These are phyloP conservation scores for Eospalax fontanierii DNA, from an alignment of 2,797 vertebrate genomes.

Conservation along the genomic window DNA sequence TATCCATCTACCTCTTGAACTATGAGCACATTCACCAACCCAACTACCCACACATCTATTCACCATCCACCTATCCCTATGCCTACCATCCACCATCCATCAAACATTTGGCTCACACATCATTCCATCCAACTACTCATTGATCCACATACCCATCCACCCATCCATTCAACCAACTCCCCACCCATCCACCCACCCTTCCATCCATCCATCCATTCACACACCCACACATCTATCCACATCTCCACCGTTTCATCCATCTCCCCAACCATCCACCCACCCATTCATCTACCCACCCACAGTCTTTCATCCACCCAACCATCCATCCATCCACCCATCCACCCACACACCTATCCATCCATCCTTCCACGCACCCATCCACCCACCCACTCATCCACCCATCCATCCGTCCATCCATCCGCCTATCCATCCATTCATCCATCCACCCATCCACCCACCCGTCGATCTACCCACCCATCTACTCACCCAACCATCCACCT, in stretches of 20 bases:
- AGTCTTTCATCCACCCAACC: background rate
- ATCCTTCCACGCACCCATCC: background rate
- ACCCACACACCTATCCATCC: background rate
- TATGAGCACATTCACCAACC: background rate
- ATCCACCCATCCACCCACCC: background rate
- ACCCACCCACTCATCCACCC: background rate
- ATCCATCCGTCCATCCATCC: no score
- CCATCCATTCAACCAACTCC: no score
- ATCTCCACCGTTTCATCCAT: background rate
- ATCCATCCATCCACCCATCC: background rate
- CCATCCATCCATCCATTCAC: background rate
- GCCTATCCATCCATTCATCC: no score
- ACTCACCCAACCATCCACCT: background rate
- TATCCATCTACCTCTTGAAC: background rate
- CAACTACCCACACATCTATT: background rate
- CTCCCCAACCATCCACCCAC: no score
- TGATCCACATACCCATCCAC: background rate
- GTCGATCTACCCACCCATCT: background rate
- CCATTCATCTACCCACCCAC: background rate
- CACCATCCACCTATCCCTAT: no score
- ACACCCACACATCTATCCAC: background rate
- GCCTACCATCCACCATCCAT: background rate
- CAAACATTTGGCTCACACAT: background rate
- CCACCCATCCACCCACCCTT: background rate
- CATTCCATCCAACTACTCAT: background rate